A percentile compares a stretch with the other conserved stretches of the same genome.
These are phyloP conservation scores for Aurelia sp. DNA, from an alignment of 30 jellyfish, hydroid and myxozoan species.

Conservation along the genomic window DNA sequence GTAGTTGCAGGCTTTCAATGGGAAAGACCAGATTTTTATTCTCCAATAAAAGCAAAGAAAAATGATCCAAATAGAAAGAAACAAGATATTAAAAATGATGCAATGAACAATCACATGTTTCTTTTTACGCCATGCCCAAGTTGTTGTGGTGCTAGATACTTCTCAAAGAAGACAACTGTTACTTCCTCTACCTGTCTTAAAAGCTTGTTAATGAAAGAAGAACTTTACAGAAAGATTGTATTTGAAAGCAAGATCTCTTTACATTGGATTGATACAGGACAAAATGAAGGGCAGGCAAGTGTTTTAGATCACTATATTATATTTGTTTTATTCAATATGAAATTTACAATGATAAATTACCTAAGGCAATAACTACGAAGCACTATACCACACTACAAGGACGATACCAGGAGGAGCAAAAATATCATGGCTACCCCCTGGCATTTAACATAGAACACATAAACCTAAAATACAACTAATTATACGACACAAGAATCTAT, in stretches of 20 bases:
- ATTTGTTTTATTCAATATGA: too few species aligned
- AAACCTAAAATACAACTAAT: too few species aligned
- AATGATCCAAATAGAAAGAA: neutral
- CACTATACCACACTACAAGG: too few species aligned
- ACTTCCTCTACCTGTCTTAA: constrained; percentile 4
- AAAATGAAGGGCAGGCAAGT: neutral
- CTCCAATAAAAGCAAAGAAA: constrained; percentile 70
- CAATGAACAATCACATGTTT: constrained; percentile 40
- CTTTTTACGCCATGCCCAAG: constrained; percentile 80
- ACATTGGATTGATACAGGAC: constrained; percentile 65
- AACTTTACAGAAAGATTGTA: constrained; percentile 13
- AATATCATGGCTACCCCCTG: too few species aligned
- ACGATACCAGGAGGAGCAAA: too few species aligned
- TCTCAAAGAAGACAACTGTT: neutral
- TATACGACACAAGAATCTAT: too few species aligned
- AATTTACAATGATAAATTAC: too few species aligned
- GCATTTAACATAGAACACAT: too few species aligned
- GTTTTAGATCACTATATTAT: too few species aligned
- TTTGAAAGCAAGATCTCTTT: constrained; percentile 22
- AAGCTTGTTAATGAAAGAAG: constrained; percentile 39
- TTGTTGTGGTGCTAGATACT: constrained; percentile 45
- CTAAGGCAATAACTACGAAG: too few species aligned
- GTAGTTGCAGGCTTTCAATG: constrained; percentile 86
- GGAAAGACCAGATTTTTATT: constrained; percentile 92
- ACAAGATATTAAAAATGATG: neutral